phyloP scores from a whole-genome alignment of 2,888 invertebrate genomes.

The Oligia fasciuncula region DNA sequence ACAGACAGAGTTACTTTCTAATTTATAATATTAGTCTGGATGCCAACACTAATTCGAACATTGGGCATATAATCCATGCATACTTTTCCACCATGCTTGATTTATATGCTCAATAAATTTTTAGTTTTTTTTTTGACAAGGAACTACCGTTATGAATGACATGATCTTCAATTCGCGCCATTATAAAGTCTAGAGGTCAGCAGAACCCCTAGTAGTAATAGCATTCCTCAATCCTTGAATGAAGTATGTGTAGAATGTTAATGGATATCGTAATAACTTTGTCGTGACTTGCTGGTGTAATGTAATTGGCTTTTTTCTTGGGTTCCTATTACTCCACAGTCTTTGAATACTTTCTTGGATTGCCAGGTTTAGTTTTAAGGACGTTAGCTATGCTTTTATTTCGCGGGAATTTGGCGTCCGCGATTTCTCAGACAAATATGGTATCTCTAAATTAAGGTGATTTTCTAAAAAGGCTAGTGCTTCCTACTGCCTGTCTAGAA shows the following conservation, averaged over 20 bases:
- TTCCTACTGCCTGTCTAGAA: neutral
- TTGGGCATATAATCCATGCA: neutral
- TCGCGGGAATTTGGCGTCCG: neutral
- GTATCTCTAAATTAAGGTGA: neutral
- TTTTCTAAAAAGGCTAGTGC: neutral
- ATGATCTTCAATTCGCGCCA: conserved; percentile 9
- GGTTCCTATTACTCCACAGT: neutral
- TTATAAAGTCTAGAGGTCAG: conserved; percentile 20
- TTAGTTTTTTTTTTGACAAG: neutral
- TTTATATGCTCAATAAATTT: neutral
- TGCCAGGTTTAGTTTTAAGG: neutral
- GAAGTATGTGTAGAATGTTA: conserved; percentile 31
- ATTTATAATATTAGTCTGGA: too few relatives aligned
- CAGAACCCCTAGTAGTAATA: conserved; percentile 8
- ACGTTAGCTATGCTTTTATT: neutral
- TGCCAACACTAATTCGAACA: neutral
- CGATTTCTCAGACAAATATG: neutral
- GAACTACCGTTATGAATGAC: neutral
- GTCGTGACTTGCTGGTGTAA: conserved; percentile 10
- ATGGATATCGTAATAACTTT: conserved; percentile 16
- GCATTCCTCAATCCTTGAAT: conserved; percentile 29
- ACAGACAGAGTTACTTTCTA: too few relatives aligned
- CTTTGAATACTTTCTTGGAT: neutral
- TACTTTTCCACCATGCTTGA: neutral
- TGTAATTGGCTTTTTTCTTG: conserved; percentile 11